A percentile compares a stretch with the other conserved stretches of the same genome.
phyloP scores from a whole-genome alignment of 2,797 vertebrate genomes.

The Periparus ater region DNA sequence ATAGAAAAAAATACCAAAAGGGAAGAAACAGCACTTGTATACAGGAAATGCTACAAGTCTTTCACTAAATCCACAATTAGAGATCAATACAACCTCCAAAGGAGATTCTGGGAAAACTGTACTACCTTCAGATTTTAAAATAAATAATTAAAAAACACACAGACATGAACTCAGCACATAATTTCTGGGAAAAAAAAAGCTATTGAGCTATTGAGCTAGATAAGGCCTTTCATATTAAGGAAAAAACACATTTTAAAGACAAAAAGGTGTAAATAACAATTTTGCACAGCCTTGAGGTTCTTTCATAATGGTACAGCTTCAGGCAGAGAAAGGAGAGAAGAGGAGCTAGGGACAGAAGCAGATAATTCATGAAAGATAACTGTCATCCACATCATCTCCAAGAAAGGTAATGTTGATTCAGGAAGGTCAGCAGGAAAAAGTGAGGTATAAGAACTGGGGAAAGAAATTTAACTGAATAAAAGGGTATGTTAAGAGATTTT shows the following conservation, averaged over 20 bases:
- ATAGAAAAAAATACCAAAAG: background rate
- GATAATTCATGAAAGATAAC: background rate
- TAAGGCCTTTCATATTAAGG: background rate
- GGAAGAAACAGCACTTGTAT: background rate
- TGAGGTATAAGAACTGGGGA: background rate
- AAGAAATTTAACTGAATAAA: background rate
- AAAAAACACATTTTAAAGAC: background rate
- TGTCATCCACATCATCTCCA: background rate
- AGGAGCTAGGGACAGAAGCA: background rate
- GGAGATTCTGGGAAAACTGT: background rate
- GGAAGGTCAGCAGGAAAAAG: background rate
- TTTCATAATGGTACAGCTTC: background rate
- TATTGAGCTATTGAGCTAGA: background rate
- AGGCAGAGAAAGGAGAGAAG: background rate
- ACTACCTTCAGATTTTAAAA: background rate
- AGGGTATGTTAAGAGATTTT: background rate
- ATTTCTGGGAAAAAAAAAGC: background rate
- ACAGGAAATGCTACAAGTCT: background rate
- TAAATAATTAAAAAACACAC: background rate
- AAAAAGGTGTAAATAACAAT: background rate
- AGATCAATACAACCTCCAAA: background rate
- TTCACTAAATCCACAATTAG: background rate
- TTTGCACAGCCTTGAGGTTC: background rate
- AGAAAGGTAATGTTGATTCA: background rate
- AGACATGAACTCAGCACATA: background rate